Base-by-base conservation (phyloP, 2,113 vertebrate genomes). In the Stomatorhinus ivindoensis region DNA sequence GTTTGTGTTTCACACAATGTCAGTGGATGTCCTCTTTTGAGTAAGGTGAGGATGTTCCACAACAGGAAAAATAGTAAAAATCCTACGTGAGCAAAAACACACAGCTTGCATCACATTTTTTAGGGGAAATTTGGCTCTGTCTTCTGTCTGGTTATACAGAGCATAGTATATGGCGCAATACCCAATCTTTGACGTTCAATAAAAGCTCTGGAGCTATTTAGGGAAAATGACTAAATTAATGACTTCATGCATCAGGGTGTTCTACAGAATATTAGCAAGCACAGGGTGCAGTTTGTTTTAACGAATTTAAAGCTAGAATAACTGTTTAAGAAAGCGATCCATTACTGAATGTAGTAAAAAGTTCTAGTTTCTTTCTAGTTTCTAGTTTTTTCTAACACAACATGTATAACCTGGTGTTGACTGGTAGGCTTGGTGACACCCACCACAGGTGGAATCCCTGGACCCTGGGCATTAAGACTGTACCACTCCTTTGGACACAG, bases 221-320 rank as follows among this genome's bases (percentile, higher is more conserved):
- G 4, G 8, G 39, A 44, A 84, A 84, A 84, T 84, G 3, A 44
- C 19, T n/a, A 47, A 44, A 47, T 69, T 69, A 69, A 69, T 69
- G 82, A 84, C 47, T 84, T 84, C 44, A 13, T 47, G 82, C 82
- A 84, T 44, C 82, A 84, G 46, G 19, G n/a, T 11, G 8, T 39
- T 84, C 24, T 47, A 9, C 44, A 47, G 82, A 50, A 61, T 46
- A 48, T 87, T 84, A 9, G 48, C 58, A 86, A 84, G 27, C 83
- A 89, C 35, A 47, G 5, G 61, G 48, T 86, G 21, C 61, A 89
- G 39, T 89, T 15, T 31, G 83, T 69, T 89, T 89, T 89, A 58
- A 85, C 86, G 35, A 80, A 5, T 80, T 80, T 42, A 19, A 80
- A 84, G 27, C 15, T 61, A 89, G 9, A n/a, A 84, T 80, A 8